Evolutionary conservation across 2,113 vertebrate species (phyloP), one percentile per base, ranked within the genome.

Genomic region (Megaceryle torquata): DNA sequence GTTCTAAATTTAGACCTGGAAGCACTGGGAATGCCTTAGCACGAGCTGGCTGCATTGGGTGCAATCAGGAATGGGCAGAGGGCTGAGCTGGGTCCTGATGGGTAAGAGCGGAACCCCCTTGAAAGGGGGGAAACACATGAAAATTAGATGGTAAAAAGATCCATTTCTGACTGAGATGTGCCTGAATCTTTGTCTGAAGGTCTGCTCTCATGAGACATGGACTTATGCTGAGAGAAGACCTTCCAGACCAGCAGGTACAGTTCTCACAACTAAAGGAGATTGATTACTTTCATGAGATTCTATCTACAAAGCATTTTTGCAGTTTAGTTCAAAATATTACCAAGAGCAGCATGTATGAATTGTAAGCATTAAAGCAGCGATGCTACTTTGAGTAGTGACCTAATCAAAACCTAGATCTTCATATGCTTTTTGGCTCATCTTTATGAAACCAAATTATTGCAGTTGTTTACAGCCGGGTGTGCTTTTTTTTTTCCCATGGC

Each of bases 371-470:
- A 37, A 29, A 46, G 65, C 78, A 25, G 24, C 11, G 2, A 5
- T 87, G 74, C 60, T 51, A 43, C 82, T 85, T 44, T 67, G 87
- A 89, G 46, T 56, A 82, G 95, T 44, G 75, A 77, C 79, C 54
- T 80, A 79, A 89, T 69, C 84, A 82, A 64, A 82, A 69, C 90
- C n/a, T 18, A 56, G 85, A 86, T 90, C 93, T 93, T 77, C 50
- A 72, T 63, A 77, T 48, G 26, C 19, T 86, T 91, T 88, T 94
- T 93, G 88, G 85, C 90, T 92, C 72, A 9, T 75, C 72, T 89
- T 81, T 15, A 4, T 76, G 61, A 89, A 93, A 84, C 69, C 50
- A 46, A 46, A 63, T 82, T 92, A 81, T 87, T 88, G 88, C 44
- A 71, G 86, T 82, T 95, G 87, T 89, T 93, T 94, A 95, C 82